These are phyloP conservation scores for Schizothorax lantsangensis DNA, from an alignment of 2,797 vertebrate genomes.

Conservation along the genomic window DNA sequence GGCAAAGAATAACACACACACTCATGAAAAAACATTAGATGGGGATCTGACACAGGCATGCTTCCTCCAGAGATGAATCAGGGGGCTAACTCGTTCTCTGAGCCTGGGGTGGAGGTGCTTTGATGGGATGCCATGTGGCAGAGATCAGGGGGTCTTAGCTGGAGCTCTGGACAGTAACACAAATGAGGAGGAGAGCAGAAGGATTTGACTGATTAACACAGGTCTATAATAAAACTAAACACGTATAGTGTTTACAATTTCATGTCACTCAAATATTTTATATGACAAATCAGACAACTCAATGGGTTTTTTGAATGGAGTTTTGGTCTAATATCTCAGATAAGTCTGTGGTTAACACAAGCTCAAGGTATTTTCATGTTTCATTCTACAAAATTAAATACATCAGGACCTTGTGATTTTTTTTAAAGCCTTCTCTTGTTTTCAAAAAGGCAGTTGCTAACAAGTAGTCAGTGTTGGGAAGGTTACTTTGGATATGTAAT, in stretches of 20 bases:
- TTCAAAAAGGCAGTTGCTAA: too few relatives aligned
- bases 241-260: not conserved
- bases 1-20: constrained; percentile 66
- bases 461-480: too few relatives aligned
- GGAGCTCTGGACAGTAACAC: constrained; percentile 79
- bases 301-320: not conserved
- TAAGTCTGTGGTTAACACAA: not conserved
- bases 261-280: not conserved
- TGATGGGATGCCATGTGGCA: constrained; percentile 83
- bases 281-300: not conserved
- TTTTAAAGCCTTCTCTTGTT: too few relatives aligned
- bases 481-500: too few relatives aligned
- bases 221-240: constrained; percentile 63
- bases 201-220: constrained; percentile 79
- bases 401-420: not conserved
- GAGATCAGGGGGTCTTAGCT: constrained; percentile 80
- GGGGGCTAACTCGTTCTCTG: constrained; percentile 70
- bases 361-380: not conserved
- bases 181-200: constrained; percentile 72
- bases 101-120: constrained; percentile 76
- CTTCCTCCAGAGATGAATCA: constrained; percentile 68
- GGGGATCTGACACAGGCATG: constrained; percentile 71
- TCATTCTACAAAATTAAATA: not conserved
- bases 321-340: not conserved
- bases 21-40: constrained; percentile 70